A percentile compares a stretch with the other conserved stretches of the same genome.
These are phyloP conservation scores for Xiphias gladius DNA, from an alignment of 2,113 vertebrate species.

Conservation along the genomic window DNA sequence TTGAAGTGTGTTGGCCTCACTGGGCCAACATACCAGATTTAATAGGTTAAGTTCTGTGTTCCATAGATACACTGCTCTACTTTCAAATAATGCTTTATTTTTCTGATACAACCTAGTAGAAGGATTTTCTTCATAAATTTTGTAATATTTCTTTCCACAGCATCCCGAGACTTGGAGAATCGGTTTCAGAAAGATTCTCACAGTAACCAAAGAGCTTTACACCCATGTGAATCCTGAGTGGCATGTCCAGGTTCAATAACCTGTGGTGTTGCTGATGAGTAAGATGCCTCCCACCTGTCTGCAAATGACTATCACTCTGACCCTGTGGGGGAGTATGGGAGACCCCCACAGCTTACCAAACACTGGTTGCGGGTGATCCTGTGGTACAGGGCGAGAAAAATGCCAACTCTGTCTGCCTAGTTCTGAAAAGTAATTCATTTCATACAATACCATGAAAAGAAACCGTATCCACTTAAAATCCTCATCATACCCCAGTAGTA, in stretches of 20 bases:
- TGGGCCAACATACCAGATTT: too few species aligned
- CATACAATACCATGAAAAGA: neutral
- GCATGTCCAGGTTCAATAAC: conserved; percentile 6
- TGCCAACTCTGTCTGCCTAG: neutral
- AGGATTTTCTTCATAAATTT: too few species aligned
- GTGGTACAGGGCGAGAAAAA: neutral
- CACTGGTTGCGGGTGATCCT: neutral
- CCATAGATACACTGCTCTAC: too few species aligned
- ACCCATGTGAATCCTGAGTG: neutral
- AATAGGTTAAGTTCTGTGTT: too few species aligned
- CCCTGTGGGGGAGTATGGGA: conserved; percentile 1
- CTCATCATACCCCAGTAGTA: conserved; percentile 8
- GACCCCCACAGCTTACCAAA: conserved; percentile 2
- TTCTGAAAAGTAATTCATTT: neutral
- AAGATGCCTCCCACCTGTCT: conserved; percentile 6
- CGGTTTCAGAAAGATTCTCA: too few species aligned
- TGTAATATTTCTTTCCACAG: neutral
- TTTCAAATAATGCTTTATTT: too few species aligned
- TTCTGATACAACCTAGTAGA: too few species aligned
- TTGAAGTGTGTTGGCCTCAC: too few species aligned
- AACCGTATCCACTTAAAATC: neutral
- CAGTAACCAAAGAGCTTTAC: neutral
- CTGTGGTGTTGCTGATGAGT: conserved; percentile 13
- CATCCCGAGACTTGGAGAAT: neutral
- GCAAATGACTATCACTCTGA: conserved; percentile 6